Evolutionary conservation across 2,113 vertebrate species (phyloP), one percentile per base, ranked within the genome.

Genomic region (Columbina picui): DNA sequence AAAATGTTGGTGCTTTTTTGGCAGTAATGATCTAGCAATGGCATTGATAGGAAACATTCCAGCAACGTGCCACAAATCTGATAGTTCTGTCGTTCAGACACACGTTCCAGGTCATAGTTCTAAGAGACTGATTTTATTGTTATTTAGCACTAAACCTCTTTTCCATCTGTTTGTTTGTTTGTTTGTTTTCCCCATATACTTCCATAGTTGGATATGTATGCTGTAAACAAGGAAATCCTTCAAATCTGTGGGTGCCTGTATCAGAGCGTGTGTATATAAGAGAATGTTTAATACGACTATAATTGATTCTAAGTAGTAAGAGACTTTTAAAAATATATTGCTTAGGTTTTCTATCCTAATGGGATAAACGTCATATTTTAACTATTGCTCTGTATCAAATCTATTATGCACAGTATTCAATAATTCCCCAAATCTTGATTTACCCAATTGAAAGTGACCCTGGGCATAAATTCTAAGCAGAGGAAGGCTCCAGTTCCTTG

Each of bases 371-470:
- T 97, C 97, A 97, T 92, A 94, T 98, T 98, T 96, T 81, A 92
- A 89, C 96, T 97, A 90, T 84, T 98, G 85, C 95, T 97, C 94
- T 94, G 84, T 97, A 96, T 97, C 95, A 96, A 97, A 97, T 96
- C 96, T 96, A 93, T 97, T 97, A 96, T 80, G 78, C 91, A 96
- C 60, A 96, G 87, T 97, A 94, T 98, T 97, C 95, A 97, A 92
- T 97, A 97, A 97, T 97, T 98, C 96, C 75, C 88, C 94, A 97
- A 96, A 98, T 98, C 97, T 98, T 98, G 97, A 98, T 98, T 98
- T 98, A 57, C 94, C 97, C 97, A 91, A 96, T 91, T 97, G 97
- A 97, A 98, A 98, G 96, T 98, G 97, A 98, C 96, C 97, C 97
- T 86, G 91, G 95, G 93, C 97, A 96, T 96, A 96, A 97, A 97